A percentile compares a stretch with the other conserved stretches of the same genome.
phyloP scores from a whole-genome alignment of 2,797 vertebrate genomes.

The Siniperca undulata region DNA sequence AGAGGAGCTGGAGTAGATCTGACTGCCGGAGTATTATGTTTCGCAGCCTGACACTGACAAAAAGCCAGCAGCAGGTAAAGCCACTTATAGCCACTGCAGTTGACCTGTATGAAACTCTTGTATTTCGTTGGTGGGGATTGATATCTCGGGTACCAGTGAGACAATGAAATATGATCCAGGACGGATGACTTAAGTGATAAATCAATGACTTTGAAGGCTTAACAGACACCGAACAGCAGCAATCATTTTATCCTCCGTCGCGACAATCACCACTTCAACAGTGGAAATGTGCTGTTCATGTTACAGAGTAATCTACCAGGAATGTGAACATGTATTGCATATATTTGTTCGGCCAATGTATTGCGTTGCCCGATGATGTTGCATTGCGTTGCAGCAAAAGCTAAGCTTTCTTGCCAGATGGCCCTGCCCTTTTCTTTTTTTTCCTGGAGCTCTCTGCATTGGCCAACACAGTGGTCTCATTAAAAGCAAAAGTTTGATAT shows the following conservation, averaged over 20 bases:
- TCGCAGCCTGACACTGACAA: conserved; percentile 17
- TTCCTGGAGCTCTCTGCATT: not conserved
- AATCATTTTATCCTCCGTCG: not conserved
- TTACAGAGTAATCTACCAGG: conserved; percentile 3
- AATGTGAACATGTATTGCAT: not conserved
- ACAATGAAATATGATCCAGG: conserved; percentile 24
- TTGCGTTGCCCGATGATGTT: not conserved
- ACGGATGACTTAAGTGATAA: not conserved
- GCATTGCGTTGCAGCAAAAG: not conserved
- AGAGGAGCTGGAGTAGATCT: not conserved
- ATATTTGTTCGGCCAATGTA: not conserved
- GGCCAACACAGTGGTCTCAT: too few species aligned
- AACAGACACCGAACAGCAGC: not conserved
- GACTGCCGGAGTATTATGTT: conserved; percentile 30
- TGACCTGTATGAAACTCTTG: conserved; percentile 1
- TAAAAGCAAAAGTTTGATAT: too few species aligned
- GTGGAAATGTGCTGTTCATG: not conserved
- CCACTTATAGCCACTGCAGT: conserved; percentile 1
- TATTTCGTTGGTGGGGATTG: not conserved
- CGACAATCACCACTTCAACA: not conserved
- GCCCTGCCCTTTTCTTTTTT: not conserved
- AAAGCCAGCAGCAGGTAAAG: conserved; percentile 31
- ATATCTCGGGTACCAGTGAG: conserved; percentile 1
- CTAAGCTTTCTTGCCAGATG: not conserved
- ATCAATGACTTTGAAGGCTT: conserved; percentile 1